A percentile compares a stretch with the other conserved stretches of the same genome.
Evolutionary conservation across 2,113 vertebrate genomes (phyloP).

Genomic region (Lycaon pictus): DNA sequence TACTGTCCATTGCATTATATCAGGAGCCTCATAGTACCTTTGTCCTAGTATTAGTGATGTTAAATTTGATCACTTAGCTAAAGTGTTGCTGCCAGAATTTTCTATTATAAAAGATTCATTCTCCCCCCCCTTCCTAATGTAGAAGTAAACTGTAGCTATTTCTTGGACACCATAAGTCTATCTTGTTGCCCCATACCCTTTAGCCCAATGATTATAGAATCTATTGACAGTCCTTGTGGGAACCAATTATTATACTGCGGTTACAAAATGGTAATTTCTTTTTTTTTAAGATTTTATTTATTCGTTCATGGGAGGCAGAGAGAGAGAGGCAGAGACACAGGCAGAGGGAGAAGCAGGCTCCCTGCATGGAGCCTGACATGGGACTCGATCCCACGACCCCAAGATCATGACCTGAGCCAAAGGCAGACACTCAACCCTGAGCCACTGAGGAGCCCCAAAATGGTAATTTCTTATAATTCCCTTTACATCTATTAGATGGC

Average conservation of each 20-base stretch:
- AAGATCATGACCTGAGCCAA: too few relatives aligned
- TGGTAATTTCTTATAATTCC: neutral
- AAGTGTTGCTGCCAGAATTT: neutral
- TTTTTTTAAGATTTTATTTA: neutral
- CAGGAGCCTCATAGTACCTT: neutral
- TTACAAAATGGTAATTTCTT: neutral
- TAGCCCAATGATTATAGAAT: neutral
- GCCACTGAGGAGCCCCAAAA: neutral
- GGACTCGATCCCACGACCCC: too few relatives aligned
- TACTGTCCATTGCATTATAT: neutral
- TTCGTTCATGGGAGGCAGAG: too few relatives aligned
- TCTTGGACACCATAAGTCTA: neutral
- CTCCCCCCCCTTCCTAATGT: rapidly evolving
- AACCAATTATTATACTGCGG: neutral
- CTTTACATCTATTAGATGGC: neutral
- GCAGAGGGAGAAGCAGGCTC: too few relatives aligned
- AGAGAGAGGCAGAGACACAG: too few relatives aligned
- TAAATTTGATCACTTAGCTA: neutral
- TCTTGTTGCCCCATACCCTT: neutral
- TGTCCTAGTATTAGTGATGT: neutral
- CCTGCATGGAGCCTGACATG: too few relatives aligned
- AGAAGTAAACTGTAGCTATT: neutral
- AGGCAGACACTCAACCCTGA: too few relatives aligned
- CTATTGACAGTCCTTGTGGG: neutral
- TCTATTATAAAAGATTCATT: neutral